These are phyloP conservation scores for Neoseiulus cucumeris DNA, from an alignment of 1,140 invertebrate species.

Conservation along the genomic window DNA sequence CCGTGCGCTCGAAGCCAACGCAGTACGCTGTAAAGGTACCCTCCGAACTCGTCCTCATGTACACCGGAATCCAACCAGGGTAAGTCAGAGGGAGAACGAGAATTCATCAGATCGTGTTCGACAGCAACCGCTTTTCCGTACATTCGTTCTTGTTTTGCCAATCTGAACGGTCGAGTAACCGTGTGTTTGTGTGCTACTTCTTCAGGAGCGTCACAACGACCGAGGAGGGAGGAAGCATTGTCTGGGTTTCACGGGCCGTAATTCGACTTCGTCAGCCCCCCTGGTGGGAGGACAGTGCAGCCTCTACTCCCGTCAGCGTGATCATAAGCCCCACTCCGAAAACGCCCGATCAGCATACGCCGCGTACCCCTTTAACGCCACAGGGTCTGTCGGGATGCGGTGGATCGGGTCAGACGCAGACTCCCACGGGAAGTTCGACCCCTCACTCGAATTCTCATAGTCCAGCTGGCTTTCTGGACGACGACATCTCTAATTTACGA, in stretches of 20 bases:
- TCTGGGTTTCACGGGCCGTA: constrained; percentile 9
- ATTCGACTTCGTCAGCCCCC: constrained; percentile 9
- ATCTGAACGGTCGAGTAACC: neutral
- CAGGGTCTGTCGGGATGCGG: neutral
- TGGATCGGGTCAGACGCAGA: neutral
- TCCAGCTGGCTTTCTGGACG: neutral
- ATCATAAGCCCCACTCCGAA: constrained; percentile 3
- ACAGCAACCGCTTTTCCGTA: too few relatives aligned
- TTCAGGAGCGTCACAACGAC: constrained; percentile 8
- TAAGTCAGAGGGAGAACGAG: too few relatives aligned
- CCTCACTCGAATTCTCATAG: neutral
- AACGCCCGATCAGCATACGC: neutral
- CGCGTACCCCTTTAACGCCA: neutral
- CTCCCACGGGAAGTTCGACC: neutral
- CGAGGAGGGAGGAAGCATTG: constrained; percentile 4
- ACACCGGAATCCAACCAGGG: neutral
- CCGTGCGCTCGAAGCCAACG: constrained; percentile 45
- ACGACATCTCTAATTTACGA: neutral
- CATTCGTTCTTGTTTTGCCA: neutral
- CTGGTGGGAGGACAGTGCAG: constrained; percentile 6
- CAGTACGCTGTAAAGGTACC: constrained; percentile 53
- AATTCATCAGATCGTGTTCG: too few relatives aligned
- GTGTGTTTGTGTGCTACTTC: neutral
- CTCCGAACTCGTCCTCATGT: neutral
- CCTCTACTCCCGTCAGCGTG: neutral